These are phyloP conservation scores for Dryobota labecula DNA, from an alignment of 2,888 invertebrate genomes.

Conservation along the genomic window DNA sequence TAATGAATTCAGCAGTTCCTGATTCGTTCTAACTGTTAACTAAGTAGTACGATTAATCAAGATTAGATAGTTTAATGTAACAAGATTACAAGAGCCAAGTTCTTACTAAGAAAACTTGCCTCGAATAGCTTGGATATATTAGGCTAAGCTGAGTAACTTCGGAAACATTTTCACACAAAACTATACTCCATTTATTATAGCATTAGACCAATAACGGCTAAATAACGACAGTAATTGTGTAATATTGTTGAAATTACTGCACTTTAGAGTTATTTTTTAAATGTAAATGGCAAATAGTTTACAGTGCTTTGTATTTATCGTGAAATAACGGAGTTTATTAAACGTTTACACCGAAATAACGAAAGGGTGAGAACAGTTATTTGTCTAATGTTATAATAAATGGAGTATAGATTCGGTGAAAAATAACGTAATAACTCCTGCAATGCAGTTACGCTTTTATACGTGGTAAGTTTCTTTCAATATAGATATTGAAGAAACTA, in stretches of 20 bases:
- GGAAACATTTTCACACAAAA: slow-evolving; percentile 17
- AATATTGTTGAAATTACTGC: no score
- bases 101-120: slow-evolving; percentile 19
- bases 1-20: slow-evolving; percentile 28
- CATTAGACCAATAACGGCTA: no score
- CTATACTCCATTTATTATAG: no score
- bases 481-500: neutral
- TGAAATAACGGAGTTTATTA: no score
- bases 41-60: slow-evolving; percentile 23
- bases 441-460: neutral
- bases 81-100: slow-evolving; percentile 17
- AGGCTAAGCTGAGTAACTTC: neutral
- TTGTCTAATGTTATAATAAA: no score
- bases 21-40: slow-evolving; percentile 10
- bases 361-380: no score
- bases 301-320: no score
- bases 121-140: slow-evolving; percentile 1
- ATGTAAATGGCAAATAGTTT: no score
- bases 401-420: neutral
- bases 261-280: no score
- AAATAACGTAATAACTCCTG: slow-evolving; percentile 5
- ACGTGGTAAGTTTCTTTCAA: slow-evolving; percentile 3
- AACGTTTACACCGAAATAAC: no score
- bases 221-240: no score
- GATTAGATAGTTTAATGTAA: slow-evolving; percentile 32